Conservation (phyloP, 2,797 vertebrate species). For the Australoheros facetus region DNA sequence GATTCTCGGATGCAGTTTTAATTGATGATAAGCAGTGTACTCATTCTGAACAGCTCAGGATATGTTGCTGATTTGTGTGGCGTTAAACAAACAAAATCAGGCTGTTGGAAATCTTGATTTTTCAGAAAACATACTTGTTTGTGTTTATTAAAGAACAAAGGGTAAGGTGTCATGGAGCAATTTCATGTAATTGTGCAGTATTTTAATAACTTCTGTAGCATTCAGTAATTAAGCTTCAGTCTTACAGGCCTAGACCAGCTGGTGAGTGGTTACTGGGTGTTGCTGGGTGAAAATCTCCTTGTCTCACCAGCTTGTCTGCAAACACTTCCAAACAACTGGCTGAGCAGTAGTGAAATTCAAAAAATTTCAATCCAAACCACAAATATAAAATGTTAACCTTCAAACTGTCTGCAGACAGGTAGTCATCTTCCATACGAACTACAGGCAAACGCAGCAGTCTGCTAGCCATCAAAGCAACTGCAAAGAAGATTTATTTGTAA, state of each 20-base stretch:
- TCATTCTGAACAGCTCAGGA: slow-evolving; percentile 54
- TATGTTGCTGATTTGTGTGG: slow-evolving; percentile 61
- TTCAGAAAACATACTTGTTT: slow-evolving; percentile 51
- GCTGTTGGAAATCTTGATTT: slow-evolving; percentile 32
- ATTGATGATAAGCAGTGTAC: slow-evolving; percentile 51
- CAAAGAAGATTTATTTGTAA: background rate
- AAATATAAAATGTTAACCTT: background rate
- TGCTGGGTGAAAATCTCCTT: background rate
- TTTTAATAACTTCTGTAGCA: background rate
- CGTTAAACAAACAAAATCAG: slow-evolving; percentile 43
- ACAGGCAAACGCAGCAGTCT: background rate
- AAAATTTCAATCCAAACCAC: no score
- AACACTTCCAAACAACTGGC: background rate
- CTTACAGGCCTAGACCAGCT: no score
- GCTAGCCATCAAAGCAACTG: background rate
- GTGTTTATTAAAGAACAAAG: slow-evolving; percentile 42
- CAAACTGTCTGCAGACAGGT: background rate
- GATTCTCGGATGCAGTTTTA: slow-evolving; percentile 65
- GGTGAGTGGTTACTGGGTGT: background rate
- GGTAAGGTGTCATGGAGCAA: slow-evolving; percentile 26
- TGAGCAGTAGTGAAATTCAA: background rate
- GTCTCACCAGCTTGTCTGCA: background rate
- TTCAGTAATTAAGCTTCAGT: no score
- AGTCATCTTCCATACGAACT: background rate
- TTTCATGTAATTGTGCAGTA: background rate